Evolutionary conservation across 1,140 invertebrate species (phyloP), one percentile per base, ranked within the genome.

Genomic region (Leguminivora glycinivorella): DNA sequence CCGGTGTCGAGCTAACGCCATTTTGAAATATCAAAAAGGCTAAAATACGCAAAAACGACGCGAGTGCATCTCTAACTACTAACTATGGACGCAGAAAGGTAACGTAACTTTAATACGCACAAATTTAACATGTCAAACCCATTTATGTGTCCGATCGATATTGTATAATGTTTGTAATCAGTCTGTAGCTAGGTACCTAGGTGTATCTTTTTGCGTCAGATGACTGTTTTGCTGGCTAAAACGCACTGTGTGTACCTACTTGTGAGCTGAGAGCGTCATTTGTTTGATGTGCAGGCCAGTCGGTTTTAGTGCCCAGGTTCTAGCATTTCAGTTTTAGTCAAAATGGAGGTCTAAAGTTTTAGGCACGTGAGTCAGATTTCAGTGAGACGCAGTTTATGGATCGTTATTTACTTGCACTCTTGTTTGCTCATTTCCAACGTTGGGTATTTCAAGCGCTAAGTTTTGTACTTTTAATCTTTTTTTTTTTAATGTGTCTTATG

Each of bases 161-260:
- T 83, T 81, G 76, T 79, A 75, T 79, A 81, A 82, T 81, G 80
- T 87, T 83, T 83, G 80, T 84, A 85, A 83, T 82, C 80, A 82
- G 66, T 17, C 47, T 22, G 47, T 52, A 52, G 72, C 66, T 60
- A 52, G 72, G 58, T 60, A 70, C 56, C 38, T 58, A 52, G 43
- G 43, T 63, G 58, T 66, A 70, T 66, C 31, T 29, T 31, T 56
- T 19, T n/a, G 43, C 29, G 52, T 25, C 56, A 52, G 47, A 52
- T 52, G 68, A 29, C 25, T 69, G 68, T 69, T 69, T 69, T 69
- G 68, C 25, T 22, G 38, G 68, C 25, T 69, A 69, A 25, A 69
- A 31, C 56, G 58, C 58, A 22, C 47, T 19, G 47, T 52, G 10
- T 52, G 7, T 2, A 6, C n/a, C 1, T 40, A 40, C 12, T 5